Conservation (phyloP, 2,113 vertebrate species). For the Smithornis capensis region DNA sequence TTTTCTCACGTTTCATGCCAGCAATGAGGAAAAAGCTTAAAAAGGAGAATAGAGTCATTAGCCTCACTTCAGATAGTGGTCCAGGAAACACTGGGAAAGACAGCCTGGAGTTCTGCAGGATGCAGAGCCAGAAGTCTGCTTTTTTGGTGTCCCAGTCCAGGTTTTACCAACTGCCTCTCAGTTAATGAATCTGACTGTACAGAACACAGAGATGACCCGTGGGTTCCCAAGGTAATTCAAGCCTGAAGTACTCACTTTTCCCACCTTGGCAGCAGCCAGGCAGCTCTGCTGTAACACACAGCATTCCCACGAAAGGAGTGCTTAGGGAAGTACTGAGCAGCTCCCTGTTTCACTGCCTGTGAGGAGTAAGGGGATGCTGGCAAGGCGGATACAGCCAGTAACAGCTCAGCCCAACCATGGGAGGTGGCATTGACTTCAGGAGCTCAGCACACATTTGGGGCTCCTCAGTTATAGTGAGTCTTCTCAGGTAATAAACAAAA, state of each 20-base stretch:
- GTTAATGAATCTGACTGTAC: neutral
- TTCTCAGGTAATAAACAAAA: neutral
- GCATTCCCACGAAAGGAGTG: neutral
- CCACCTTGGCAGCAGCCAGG: neutral
- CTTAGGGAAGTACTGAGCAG: neutral
- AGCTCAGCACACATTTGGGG: neutral
- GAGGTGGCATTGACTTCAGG: neutral
- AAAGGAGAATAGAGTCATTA: neutral
- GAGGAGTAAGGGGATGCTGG: neutral
- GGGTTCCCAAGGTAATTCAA: constrained; percentile 12
- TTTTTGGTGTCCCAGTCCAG: neutral
- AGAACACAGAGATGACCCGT: neutral
- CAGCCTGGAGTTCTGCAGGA: neutral
- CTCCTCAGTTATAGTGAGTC: neutral
- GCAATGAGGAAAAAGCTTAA: neutral
- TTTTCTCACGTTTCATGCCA: constrained; percentile 5
- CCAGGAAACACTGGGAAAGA: neutral
- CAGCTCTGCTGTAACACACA: neutral
- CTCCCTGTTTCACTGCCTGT: neutral
- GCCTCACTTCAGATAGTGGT: neutral
- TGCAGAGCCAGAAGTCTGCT: neutral
- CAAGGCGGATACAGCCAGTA: neutral
- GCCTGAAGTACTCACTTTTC: neutral
- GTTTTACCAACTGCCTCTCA: neutral
- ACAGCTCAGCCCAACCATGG: neutral